These are phyloP conservation scores for Zaprionus africanus DNA, from an alignment of 1,140 invertebrate genomes.

Conservation along the genomic window DNA sequence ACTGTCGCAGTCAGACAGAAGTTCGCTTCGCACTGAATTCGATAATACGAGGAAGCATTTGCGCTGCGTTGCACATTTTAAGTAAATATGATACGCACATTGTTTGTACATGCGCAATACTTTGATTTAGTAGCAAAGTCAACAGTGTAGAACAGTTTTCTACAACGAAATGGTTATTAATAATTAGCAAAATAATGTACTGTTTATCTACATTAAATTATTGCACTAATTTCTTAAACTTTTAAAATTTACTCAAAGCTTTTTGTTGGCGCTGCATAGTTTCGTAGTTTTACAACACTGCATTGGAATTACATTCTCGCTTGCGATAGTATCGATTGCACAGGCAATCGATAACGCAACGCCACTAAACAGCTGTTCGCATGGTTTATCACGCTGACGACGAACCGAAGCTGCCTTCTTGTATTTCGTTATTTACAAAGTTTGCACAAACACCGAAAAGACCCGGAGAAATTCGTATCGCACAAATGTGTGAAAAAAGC, in stretches of 20 bases:
- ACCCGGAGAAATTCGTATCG: constrained; percentile 40
- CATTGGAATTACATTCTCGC: not conserved
- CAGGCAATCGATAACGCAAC: constrained; percentile 24
- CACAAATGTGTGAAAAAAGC: constrained; percentile 59
- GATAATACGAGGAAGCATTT: not conserved
- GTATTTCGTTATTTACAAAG: constrained; percentile 59
- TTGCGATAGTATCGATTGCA: constrained; percentile 32
- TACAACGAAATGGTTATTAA: not conserved
- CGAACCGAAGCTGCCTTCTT: constrained; percentile 32
- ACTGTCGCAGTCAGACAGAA: not conserved
- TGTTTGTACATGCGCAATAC: constrained; percentile 22
- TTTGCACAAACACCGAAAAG: constrained; percentile 45
- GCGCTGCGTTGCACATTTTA: not conserved
- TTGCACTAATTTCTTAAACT: too few species aligned
- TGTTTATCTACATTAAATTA: not conserved
- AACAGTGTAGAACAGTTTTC: not conserved
- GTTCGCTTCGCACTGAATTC: constrained; percentile 24
- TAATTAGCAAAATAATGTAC: not conserved
- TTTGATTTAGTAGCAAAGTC: not conserved
- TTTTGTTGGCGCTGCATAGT: constrained; percentile 13
- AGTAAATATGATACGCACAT: constrained; percentile 15
- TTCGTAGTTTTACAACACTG: not conserved
- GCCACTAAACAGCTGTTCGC: constrained; percentile 34
- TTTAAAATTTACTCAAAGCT: not conserved
- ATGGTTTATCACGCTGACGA: constrained; percentile 45